Base-by-base conservation (phyloP, 1,140 invertebrate genomes). In the Leptopilina boulardi region DNA sequence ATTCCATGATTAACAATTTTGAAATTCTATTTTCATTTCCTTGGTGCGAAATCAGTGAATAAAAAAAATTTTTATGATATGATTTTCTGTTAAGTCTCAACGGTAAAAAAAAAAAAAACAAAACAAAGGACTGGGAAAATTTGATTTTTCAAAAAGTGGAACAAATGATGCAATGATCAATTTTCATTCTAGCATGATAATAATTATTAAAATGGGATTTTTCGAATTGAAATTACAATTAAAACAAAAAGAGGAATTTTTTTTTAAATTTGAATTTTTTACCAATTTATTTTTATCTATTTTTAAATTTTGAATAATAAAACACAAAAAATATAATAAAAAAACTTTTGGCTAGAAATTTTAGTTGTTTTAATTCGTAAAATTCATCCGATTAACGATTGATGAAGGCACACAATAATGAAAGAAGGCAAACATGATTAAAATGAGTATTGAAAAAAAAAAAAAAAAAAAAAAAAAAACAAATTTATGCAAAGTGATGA, bases 401-500 rank as follows among this genome's bases (percentile, higher is more conserved):
- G 66, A 77, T 71, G 30, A 21, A 56, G 51, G 71, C 47, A 70
- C 15, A 34, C 30, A 13, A 30, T 56, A n/a, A 34, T 71, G 8
- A 73, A 73, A 77, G 76, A 77, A 59, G 76, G 74, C 47, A 81
- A 81, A 81, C 77, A 77, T 74, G 70, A 38, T 38, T 38, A 6
- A 6, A n/a, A n/a, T n/a, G n/a, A n/a, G n/a, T n/a, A n/a, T 6
- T 38, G 9, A 3, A 38, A 38, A 38, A 6, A 0, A 6, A 38
- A 9, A 9, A 9, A 38, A 75, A 81, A 73, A 80, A 82, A 82
- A 84, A n/a, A n/a, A n/a, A n/a, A n/a, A n/a, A n/a, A n/a, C n/a
- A n/a, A n/a, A n/a, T n/a, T n/a, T n/a, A n/a, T 84, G 83, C 76
- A 77, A 83, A 82, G 77, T 82, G 77, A 51, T 51, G 18, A 73